These are phyloP conservation scores for Pararge aegeria DNA, from an alignment of 1,140 invertebrate genomes.

Conservation along the genomic window DNA sequence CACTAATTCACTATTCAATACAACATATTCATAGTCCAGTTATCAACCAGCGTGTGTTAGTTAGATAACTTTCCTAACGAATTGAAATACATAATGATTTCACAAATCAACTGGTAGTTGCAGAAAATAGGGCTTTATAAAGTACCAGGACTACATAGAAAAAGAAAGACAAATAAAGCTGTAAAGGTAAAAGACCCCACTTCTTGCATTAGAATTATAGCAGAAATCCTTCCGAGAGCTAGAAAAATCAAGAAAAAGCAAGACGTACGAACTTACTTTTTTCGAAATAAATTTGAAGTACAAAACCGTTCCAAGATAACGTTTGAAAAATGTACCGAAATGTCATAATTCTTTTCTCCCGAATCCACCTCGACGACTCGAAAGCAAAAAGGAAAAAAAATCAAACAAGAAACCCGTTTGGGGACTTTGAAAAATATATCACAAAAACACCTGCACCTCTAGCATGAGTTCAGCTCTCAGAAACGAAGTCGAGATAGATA, in stretches of 20 bases:
- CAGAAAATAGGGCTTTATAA: no score
- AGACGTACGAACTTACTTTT: neutral
- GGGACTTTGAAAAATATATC: slow-evolving; percentile 3
- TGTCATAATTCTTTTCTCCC: neutral
- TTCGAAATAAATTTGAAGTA: neutral
- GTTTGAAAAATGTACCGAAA: neutral
- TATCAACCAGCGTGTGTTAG: no score
- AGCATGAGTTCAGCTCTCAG: neutral
- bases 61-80: no score
- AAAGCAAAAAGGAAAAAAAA: neutral
- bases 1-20: no score
- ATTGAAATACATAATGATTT: no score
- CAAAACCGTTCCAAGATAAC: neutral
- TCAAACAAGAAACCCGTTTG: neutral
- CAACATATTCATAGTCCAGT: no score
- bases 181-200: no score
- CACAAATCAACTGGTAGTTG: no score
- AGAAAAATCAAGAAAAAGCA: neutral
- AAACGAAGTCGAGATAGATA: neutral
- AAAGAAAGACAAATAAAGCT: no score
- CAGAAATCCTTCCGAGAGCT: no score
- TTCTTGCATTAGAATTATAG: neutral
- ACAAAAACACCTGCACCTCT: slow-evolving; percentile 4
- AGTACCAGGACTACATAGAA: no score
- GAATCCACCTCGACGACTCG: neutral